A percentile compares a stretch with the other conserved stretches of the same genome.
Evolutionary conservation across 2,797 vertebrate species (phyloP).

Genomic region (Ataeniobius toweri): DNA sequence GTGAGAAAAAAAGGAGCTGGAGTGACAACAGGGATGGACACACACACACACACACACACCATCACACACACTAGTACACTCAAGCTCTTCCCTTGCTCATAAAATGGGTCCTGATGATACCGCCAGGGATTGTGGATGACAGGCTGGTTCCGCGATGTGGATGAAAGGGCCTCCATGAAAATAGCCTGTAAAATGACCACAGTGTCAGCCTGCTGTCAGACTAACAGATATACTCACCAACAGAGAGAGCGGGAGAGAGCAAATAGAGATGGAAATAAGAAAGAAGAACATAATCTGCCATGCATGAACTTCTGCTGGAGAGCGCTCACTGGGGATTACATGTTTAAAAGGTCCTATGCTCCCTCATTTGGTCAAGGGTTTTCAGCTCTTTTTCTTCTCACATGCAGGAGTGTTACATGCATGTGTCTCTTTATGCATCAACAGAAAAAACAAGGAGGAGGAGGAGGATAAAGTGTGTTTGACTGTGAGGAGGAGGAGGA

Average conservation of each 20-base stretch:
- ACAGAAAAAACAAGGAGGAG: constrained; percentile 35
- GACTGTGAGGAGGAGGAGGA: constrained; percentile 64
- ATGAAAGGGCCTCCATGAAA: constrained; percentile 64
- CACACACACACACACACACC: constrained; percentile 45
- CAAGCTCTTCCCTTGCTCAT: constrained; percentile 47
- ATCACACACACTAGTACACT: constrained; percentile 25
- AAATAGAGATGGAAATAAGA: constrained; percentile 23
- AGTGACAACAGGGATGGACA: constrained; percentile 56
- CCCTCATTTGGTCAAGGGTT: constrained; percentile 36
- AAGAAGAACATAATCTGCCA: constrained; percentile 33
- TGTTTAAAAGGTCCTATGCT: constrained; percentile 16
- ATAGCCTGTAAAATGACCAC: constrained; percentile 63
- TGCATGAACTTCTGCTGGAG: constrained; percentile 43
- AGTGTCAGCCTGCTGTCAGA: constrained; percentile 60
- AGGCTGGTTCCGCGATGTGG: constrained; percentile 60
- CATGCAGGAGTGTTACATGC: constrained; percentile 47
- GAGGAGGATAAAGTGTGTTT: constrained; percentile 72
- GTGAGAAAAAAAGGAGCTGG: constrained; percentile 71
- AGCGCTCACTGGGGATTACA: constrained; percentile 33
- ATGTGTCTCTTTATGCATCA: constrained; percentile 59
- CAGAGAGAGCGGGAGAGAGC: constrained; percentile 8
- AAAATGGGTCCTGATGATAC: constrained; percentile 63
- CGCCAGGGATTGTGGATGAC: constrained; percentile 58
- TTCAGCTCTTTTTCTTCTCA: constrained; percentile 18
- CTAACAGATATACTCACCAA: constrained; percentile 34